Percentiles rank a stretch among this genome's conserved stretches.
phyloP scores from a whole-genome alignment of 1,140 invertebrate species.

The Bombus fervidus region DNA sequence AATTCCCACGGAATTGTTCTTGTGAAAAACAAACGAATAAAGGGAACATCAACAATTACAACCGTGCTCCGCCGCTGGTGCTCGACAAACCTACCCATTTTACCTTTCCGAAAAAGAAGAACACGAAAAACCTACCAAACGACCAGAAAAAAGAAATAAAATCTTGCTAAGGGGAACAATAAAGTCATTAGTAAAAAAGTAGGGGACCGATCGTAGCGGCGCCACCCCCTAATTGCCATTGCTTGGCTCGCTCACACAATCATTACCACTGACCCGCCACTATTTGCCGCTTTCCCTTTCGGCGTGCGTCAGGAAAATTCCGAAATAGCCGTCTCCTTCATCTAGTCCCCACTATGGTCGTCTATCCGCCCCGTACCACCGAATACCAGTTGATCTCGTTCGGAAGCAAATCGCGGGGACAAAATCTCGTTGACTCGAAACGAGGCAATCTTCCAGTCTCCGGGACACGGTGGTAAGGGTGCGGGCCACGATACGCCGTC shows the following conservation, averaged over 20 bases:
- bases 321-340: neutral
- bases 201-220: neutral
- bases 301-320: slow-evolving; percentile 12
- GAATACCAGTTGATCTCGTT: neutral
- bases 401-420: neutral
- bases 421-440: neutral
- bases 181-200: neutral
- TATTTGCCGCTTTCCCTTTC: slow-evolving; percentile 31
- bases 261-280: neutral
- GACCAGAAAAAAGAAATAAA: neutral
- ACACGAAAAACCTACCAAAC: neutral
- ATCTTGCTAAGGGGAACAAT: neutral
- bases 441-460: neutral
- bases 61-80: neutral
- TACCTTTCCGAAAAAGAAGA: no score
- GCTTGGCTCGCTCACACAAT: neutral
- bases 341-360: no score
- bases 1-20: neutral
- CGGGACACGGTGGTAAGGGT: neutral
- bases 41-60: slow-evolving; percentile 23
- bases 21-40: neutral
- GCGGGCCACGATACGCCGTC: neutral
- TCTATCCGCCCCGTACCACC: neutral
- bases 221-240: neutral
- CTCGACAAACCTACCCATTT: neutral